Evolutionary conservation across 35 echinoderm and acorn worm genomes (phyloP), one percentile per base, ranked within the genome.

Genomic region (Acanthaster planci): DNA sequence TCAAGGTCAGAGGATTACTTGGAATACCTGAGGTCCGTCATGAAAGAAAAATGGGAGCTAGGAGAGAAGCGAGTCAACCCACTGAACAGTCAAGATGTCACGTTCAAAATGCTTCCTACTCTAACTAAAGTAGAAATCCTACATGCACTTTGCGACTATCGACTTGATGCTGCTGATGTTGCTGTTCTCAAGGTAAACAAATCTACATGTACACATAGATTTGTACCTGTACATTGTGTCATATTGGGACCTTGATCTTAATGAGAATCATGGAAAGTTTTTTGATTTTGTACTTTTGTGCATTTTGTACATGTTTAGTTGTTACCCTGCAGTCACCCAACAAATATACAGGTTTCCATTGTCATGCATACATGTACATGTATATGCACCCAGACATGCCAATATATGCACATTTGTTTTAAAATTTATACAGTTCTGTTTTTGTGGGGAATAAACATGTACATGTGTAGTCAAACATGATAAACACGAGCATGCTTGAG

Each of bases 141-240:
- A 39, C 89, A 99, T 52, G 60, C 88, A 2, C 76, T 94, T 34
- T 99, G 96, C 51, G 92, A 99, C 44, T 99, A 91, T 60, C 39
- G 96, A 81, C 86, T 99, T 0, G 96, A 99, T 86, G 96, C 96
- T 27, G 77, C 76, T 23, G 96, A 99, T 83, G 95, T 99, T 7
- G 52, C 84, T 23, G 87, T 94, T 8, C 82, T 94, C 7, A 99
- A 94, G 89, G 96, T 94, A 87, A n/a, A n/a, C 51, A 47, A 40
- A 7, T 23, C 17, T 68, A 68, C 32, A 27, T 68, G n/a, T n/a
- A n/a, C n/a, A n/a, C n/a, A n/a, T n/a, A n/a, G n/a, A n/a, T n/a
- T n/a, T n/a, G n/a, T n/a, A n/a, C n/a, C n/a, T n/a, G n/a, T n/a
- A n/a, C n/a, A n/a, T n/a, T n/a, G n/a, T n/a, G n/a, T n/a, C n/a